Conservation (phyloP, 1,140 invertebrate genomes). For the Lamellibrachia luymesi region DNA sequence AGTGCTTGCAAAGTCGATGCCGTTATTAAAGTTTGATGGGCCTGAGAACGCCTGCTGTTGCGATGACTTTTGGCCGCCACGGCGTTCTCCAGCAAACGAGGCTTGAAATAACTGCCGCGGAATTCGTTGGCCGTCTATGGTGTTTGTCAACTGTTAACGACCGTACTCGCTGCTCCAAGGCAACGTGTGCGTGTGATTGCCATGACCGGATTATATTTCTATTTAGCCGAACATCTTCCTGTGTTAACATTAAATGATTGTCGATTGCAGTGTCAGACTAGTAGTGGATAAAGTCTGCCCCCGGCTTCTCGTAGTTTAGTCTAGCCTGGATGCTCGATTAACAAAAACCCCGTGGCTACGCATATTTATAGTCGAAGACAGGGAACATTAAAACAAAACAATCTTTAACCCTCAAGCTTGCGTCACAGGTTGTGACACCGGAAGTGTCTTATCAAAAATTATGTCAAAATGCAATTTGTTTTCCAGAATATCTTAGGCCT, state of each 20-base stretch:
- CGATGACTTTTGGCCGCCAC: no score
- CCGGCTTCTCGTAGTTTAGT: background rate
- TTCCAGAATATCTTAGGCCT: background rate
- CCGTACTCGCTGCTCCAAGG: background rate
- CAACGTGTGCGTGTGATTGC: background rate
- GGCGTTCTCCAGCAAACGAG: background rate
- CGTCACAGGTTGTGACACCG: background rate
- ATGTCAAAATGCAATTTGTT: background rate
- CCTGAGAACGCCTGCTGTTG: no score
- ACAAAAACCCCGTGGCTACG: background rate
- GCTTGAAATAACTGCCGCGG: no score
- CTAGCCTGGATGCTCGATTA: background rate
- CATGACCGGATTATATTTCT: background rate
- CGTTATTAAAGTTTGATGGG: no score
- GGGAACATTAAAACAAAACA: background rate
- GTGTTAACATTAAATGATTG: constrained; percentile 1
- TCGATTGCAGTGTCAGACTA: background rate
- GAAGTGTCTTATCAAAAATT: background rate
- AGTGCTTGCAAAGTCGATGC: no score
- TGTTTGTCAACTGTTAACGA: background rate
- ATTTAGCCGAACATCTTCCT: background rate
- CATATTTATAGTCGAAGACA: background rate
- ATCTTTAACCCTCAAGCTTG: background rate
- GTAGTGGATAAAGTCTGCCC: background rate
- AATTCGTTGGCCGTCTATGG: background rate